phyloP scores from a whole-genome alignment of 2,113 vertebrate species.

The Thunnus maccoyii region DNA sequence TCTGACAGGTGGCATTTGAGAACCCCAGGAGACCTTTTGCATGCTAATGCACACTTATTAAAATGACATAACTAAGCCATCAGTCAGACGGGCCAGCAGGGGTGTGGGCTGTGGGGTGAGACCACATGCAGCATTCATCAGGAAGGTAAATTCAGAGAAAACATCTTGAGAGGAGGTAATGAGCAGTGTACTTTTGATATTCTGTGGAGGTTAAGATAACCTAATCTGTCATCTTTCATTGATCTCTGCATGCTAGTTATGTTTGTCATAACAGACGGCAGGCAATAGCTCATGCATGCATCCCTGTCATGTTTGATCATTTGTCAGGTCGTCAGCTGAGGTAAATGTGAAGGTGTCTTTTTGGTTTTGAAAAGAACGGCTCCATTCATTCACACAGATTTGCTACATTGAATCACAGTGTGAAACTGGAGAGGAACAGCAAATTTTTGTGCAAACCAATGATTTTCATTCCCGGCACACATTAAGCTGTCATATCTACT shows the following conservation, averaged over 20 bases:
- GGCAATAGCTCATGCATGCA: conserved; percentile 57
- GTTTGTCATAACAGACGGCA: conserved; percentile 66
- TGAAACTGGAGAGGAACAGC: conserved; percentile 16
- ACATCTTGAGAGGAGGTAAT: conserved; percentile 65
- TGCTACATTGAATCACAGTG: conserved; percentile 21
- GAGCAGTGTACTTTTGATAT: conserved; percentile 57
- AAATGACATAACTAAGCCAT: conserved; percentile 53
- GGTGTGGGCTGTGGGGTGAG: conserved; percentile 27
- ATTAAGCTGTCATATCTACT: conserved; percentile 36
- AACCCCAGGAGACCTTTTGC: conserved; percentile 54
- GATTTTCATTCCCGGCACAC: conserved; percentile 22
- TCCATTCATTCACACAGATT: conserved; percentile 48
- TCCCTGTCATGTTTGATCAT: conserved; percentile 74
- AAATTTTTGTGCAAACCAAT: conserved; percentile 14
- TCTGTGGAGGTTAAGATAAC: conserved; percentile 67
- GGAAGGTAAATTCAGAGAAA: conserved; percentile 58
- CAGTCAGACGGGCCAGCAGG: conserved; percentile 48
- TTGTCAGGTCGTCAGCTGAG: conserved; percentile 41
- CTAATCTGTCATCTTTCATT: conserved; percentile 76
- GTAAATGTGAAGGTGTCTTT: conserved; percentile 46
- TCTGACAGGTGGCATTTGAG: conserved; percentile 63
- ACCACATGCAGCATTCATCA: conserved; percentile 33
- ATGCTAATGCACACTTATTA: conserved; percentile 59
- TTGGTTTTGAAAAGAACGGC: conserved; percentile 36
- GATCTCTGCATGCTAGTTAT: conserved; percentile 60